Evolutionary conservation across 2,797 vertebrate genomes (phyloP), one percentile per base, ranked within the genome.

Genomic region (Phoxinus dragarum): DNA sequence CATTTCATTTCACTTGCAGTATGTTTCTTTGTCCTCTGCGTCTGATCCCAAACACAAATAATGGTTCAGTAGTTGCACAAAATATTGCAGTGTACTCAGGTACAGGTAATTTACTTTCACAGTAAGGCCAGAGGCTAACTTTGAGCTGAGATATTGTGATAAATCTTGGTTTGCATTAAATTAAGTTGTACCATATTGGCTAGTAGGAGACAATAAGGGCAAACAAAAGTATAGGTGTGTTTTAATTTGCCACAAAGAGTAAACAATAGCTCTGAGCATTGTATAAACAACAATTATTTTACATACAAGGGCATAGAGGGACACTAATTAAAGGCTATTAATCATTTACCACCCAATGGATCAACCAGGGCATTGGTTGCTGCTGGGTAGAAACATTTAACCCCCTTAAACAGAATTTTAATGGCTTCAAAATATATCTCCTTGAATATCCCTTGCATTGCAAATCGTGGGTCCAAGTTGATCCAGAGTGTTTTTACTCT

Each of bases 291-390:
- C 72, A 47, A 73, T 90, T 88, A 86, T 83, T 86, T 80, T 84
- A 82, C 78, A 84, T 77, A 68, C 36, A 85, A 82, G 80, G 79
- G 77, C 69, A 89, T 85, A 79, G 86, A 85, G 84, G 47, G 79
- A 71, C 88, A 59, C 82, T 90, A 90, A 90, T 90, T 90, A 89
- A 89, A 85, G 86, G 83, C 81, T 74, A 88, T 89, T 87, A 88
- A 88, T 88, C 86, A 81, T 88, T 89, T 85, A 84, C 71, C 49
- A 86, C 61, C 86, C 76, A 81, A 84, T 75, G 85, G 80, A 87
- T 86, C 80, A 76, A 81, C 27, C 80, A 77, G 88, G 86, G 84
- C 86, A 87, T 85, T 79, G 67, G 49, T 85, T 68, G 88, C 86
- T 88, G 68, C 76, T 6, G 80, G 86, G 86, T 54, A 88, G 23